Conservation (phyloP, 2,113 vertebrate genomes). For the Mola mola region DNA sequence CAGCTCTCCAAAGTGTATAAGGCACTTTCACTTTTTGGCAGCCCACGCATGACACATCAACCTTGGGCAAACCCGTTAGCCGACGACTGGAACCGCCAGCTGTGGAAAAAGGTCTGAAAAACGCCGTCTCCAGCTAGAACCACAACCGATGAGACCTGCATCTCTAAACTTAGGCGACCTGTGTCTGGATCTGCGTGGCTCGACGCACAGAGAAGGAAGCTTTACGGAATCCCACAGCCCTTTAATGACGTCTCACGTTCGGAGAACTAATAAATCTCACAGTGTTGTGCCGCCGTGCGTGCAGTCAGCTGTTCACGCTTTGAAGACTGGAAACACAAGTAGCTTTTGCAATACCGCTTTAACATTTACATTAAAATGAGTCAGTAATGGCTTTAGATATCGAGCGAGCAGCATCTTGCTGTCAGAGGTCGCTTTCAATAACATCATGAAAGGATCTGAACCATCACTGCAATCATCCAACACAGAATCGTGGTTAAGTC, state of each 20-base stretch:
- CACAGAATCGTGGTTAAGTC: no score
- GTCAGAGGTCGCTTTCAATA: conserved; percentile 10
- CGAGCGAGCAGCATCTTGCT: conserved; percentile 22
- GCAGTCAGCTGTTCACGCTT: conserved; percentile 36
- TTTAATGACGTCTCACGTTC: conserved; percentile 56
- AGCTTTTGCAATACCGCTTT: conserved; percentile 66
- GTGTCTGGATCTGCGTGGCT: conserved; percentile 54
- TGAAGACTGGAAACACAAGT: conserved; percentile 67
- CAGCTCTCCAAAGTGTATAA: conserved; percentile 18
- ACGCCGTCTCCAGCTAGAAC: conserved; percentile 39
- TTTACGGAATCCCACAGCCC: conserved; percentile 46
- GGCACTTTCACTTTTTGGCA: conserved; percentile 42
- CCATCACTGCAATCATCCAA: conserved; percentile 17
- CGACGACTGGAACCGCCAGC: conserved; percentile 31
- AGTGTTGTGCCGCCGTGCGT: conserved; percentile 45
- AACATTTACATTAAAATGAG: conserved; percentile 59
- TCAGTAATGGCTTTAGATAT: conserved; percentile 33
- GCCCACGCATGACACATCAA: conserved; percentile 26
- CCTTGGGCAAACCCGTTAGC: conserved; percentile 53
- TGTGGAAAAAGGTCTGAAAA: conserved; percentile 36
- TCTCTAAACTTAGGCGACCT: conserved; percentile 61
- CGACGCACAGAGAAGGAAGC: conserved; percentile 34
- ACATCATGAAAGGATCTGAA: conserved; percentile 37
- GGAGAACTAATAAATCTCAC: conserved; percentile 34
- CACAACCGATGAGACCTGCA: conserved; percentile 54